Conservation (phyloP, 2,113 vertebrate species). For the Micromys minutus region DNA sequence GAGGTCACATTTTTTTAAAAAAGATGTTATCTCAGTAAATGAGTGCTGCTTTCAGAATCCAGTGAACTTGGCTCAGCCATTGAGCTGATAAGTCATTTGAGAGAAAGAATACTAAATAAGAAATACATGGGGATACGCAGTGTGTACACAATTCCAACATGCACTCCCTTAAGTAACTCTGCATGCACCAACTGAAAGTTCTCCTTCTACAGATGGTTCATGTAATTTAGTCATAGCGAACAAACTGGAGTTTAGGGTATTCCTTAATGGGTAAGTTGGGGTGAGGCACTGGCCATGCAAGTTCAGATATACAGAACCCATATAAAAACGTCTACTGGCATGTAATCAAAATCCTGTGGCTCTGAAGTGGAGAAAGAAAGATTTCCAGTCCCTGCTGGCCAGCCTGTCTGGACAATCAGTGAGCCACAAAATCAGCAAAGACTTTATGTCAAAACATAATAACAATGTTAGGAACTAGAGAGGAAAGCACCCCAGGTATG, state of each 20-base stretch:
- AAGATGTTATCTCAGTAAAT: background rate
- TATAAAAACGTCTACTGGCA: no score
- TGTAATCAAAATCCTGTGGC: no score
- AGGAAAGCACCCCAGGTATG: background rate
- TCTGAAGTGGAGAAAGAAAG: background rate
- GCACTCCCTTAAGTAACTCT: background rate
- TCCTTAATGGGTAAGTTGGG: no score
- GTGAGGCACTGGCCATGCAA: no score
- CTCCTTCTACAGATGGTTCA: background rate
- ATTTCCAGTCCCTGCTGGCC: background rate
- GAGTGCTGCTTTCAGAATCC: background rate
- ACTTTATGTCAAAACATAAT: background rate
- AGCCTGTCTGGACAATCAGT: background rate
- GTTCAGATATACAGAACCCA: background rate
- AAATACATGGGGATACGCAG: background rate
- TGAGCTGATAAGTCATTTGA: background rate
- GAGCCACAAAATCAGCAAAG: background rate
- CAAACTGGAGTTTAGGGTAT: background rate
- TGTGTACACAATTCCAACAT: background rate
- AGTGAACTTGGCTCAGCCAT: background rate
- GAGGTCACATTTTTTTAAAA: background rate
- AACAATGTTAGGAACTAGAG: background rate
- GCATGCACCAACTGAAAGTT: background rate
- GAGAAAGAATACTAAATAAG: background rate
- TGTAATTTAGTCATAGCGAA: background rate